Percentiles rank a stretch among this genome's conserved stretches.
Conservation (phyloP, 2,797 vertebrate genomes). For the Channa striata region DNA sequence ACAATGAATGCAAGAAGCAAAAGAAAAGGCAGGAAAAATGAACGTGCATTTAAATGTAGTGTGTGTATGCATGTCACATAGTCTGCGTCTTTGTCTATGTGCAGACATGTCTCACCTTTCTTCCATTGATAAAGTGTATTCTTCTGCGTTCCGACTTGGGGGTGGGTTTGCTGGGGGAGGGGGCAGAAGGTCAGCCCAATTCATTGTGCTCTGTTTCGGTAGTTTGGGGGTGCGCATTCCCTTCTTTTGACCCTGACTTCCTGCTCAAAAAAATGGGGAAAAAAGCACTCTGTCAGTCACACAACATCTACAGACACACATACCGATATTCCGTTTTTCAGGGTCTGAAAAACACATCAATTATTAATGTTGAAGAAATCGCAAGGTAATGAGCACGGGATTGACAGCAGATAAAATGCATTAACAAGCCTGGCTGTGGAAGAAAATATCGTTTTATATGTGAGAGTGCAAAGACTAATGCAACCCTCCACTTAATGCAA, state of each 20-base stretch:
- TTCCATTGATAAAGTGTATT: constrained; percentile 90
- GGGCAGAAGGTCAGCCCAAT: constrained; percentile 97
- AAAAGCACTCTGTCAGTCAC: constrained; percentile 46
- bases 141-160: constrained; percentile 89
- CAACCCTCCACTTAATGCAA: constrained; percentile 63
- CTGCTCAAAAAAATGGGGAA: constrained; percentile 76
- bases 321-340: constrained; percentile 16
- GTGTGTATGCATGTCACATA: constrained; percentile 45
- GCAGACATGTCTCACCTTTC: constrained; percentile 86
- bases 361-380: constrained; percentile 60
- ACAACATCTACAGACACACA: constrained; percentile 36
- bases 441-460: constrained; percentile 65
- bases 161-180: constrained; percentile 96
- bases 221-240: constrained; percentile 92
- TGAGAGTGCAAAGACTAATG: constrained; percentile 64
- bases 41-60: constrained; percentile 40
- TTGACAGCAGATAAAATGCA: constrained; percentile 60
- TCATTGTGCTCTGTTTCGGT: constrained; percentile 95
- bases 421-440: constrained; percentile 61
- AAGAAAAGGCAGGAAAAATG: constrained; percentile 26
- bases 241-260: constrained; percentile 99
- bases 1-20: constrained; percentile 39
- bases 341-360: constrained; percentile 47
- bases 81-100: constrained; percentile 46
- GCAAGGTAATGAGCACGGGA: constrained; percentile 57